Percentiles rank a stretch among this genome's conserved stretches.
Conservation (phyloP, 35 echinoderm and acorn worm species). For the Ophioderma brevispina region DNA sequence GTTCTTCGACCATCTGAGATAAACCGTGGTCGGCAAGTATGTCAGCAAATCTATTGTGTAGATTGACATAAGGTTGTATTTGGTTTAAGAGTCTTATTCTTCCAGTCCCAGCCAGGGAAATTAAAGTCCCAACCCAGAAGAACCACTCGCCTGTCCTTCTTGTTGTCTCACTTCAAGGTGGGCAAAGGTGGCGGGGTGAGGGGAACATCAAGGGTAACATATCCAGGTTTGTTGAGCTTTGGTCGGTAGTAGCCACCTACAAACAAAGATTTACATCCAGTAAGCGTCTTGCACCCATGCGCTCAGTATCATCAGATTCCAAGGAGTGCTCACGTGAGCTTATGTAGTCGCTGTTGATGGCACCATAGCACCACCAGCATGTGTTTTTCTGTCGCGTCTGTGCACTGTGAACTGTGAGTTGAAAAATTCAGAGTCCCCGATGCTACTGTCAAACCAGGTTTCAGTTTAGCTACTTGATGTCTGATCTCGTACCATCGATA, state of each 20-base stretch:
- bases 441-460: conserved; percentile 58
- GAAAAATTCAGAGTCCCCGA: conserved; percentile 58
- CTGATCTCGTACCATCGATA: conserved; percentile 67
- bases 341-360: conserved; percentile 33
- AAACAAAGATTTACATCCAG: background rate
- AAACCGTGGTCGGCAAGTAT: conserved; percentile 29
- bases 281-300: conserved; percentile 32
- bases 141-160: background rate
- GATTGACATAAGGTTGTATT: conserved; percentile 1
- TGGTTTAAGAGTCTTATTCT: no score
- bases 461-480: conserved; percentile 64
- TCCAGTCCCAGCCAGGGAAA: no score
- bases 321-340: background rate
- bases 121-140: no score
- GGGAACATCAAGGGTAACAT: background rate
- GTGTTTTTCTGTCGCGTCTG: conserved; percentile 32
- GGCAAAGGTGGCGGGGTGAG: background rate
- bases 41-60: conserved; percentile 11
- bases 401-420: conserved; percentile 47
- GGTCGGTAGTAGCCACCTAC: background rate
- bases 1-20: conserved; percentile 18
- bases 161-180: background rate
- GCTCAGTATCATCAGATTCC: background rate
- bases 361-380: conserved; percentile 52
- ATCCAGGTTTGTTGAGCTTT: background rate